Percentiles rank a stretch among this genome's conserved stretches.
These are phyloP conservation scores for Hemaris fuciformis DNA, from an alignment of 2,888 invertebrate species.

Conservation along the genomic window DNA sequence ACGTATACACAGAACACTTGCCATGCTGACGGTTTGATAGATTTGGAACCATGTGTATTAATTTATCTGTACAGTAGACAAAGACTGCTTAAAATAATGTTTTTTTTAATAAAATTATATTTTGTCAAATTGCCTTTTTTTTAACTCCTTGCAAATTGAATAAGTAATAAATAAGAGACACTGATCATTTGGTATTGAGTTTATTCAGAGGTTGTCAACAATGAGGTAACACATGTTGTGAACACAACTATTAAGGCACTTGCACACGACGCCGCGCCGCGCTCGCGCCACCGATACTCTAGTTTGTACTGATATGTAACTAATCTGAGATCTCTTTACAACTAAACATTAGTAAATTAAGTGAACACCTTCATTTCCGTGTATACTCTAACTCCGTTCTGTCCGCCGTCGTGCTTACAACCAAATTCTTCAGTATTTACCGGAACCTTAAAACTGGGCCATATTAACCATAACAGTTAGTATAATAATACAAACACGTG, in stretches of 20 bases:
- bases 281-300: conserved; percentile 18
- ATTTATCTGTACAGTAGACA: conserved; percentile 21
- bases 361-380: not conserved
- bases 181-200: conserved; percentile 23
- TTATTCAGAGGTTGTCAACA: conserved; percentile 42
- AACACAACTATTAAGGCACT: conserved; percentile 55
- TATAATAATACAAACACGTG: too few relatives aligned
- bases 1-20: not conserved
- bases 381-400: not conserved
- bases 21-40: not conserved
- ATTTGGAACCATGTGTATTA: conserved; percentile 12
- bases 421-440: too few relatives aligned
- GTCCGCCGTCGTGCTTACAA: not conserved
- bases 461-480: too few relatives aligned
- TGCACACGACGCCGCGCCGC: conserved; percentile 3
- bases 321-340: conserved; percentile 49
- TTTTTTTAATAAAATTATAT: conserved; percentile 32
- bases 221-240: conserved; percentile 52
- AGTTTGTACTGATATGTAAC: conserved; percentile 48
- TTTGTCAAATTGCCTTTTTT: conserved; percentile 16
- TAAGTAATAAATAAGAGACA: conserved; percentile 10
- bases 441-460: too few relatives aligned
- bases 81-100: conserved; percentile 45
- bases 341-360: conserved; percentile 24
- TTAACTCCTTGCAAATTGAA: not conserved